Percentiles rank a stretch among this genome's conserved stretches.
phyloP scores from a whole-genome alignment of 2,113 vertebrate genomes.

The Myiopsitta monachus region DNA sequence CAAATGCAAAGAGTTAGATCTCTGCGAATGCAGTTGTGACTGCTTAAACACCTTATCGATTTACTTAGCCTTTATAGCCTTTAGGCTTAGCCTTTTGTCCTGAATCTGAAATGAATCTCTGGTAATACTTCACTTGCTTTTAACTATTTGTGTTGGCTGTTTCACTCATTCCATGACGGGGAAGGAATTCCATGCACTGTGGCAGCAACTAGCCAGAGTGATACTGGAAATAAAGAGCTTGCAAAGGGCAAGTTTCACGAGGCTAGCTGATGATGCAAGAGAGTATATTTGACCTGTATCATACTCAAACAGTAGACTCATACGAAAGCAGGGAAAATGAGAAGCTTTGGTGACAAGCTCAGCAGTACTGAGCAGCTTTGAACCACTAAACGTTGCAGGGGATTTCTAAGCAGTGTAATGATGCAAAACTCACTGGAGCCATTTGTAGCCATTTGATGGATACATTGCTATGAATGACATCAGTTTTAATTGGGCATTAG shows the following conservation, averaged over 20 bases:
- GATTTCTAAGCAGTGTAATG: neutral
- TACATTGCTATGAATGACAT: neutral
- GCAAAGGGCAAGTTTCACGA: neutral
- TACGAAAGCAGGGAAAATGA: neutral
- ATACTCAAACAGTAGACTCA: neutral
- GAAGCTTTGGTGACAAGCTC: neutral
- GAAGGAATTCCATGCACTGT: neutral
- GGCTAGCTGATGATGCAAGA: neutral
- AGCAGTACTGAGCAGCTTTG: neutral
- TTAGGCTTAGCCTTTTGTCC: constrained; percentile 40
- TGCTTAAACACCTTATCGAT: constrained; percentile 35
- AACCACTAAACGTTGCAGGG: neutral
- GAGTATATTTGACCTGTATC: neutral
- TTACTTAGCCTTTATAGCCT: constrained; percentile 19
- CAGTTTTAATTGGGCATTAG: constrained; percentile 12
- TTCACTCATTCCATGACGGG: neutral
- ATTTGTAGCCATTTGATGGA: constrained; percentile 19
- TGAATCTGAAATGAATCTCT: neutral
- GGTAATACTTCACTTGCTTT: constrained; percentile 1
- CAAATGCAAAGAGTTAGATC: constrained; percentile 39
- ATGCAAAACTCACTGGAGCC: constrained; percentile 2
- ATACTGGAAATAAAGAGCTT: neutral
- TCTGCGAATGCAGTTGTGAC: constrained; percentile 19
- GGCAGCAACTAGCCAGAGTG: neutral
- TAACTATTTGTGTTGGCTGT: neutral